Conservation (phyloP, 2,797 vertebrate genomes). For the Nannoperca australis region DNA sequence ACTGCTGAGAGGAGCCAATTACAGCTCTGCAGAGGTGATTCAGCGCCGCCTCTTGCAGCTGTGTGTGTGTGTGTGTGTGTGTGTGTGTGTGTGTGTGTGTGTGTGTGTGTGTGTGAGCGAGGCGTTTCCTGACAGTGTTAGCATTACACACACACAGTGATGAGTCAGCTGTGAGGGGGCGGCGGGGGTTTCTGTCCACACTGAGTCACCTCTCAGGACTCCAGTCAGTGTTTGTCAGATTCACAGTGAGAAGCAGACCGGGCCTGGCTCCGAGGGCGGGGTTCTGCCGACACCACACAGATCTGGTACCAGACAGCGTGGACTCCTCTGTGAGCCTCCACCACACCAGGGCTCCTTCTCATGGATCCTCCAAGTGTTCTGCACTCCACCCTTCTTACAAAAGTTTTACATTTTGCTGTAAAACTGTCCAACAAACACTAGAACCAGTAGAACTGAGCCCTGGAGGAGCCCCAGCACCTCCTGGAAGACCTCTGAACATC, state of each 20-base stretch:
- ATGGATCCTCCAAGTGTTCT: neutral
- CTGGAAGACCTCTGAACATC: too few species aligned
- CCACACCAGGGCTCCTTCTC: neutral
- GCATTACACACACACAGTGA: slow-evolving; percentile 26
- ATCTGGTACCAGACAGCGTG: neutral
- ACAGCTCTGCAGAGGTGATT: neutral
- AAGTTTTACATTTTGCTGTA: too few species aligned
- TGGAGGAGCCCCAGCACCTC: too few species aligned
- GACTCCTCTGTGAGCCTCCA: neutral
- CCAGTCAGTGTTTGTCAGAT: slow-evolving; percentile 25
- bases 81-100: too few species aligned
- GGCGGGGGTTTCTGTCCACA: slow-evolving; percentile 43
- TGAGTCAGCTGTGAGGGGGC: slow-evolving; percentile 67
- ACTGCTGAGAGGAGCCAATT: neutral
- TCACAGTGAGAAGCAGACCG: neutral
- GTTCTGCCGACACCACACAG: neutral
- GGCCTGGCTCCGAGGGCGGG: neutral
- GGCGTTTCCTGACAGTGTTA: slow-evolving; percentile 45
- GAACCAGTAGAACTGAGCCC: too few species aligned
- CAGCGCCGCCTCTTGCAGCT: neutral
- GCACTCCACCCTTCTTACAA: neutral
- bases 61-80: neutral
- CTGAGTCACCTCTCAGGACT: slow-evolving; percentile 67
- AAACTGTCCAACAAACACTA: too few species aligned
- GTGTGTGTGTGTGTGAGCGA: neutral